Base-by-base conservation (phyloP, 2,797 vertebrate genomes). In the Erpetoichthys calabaricus region DNA sequence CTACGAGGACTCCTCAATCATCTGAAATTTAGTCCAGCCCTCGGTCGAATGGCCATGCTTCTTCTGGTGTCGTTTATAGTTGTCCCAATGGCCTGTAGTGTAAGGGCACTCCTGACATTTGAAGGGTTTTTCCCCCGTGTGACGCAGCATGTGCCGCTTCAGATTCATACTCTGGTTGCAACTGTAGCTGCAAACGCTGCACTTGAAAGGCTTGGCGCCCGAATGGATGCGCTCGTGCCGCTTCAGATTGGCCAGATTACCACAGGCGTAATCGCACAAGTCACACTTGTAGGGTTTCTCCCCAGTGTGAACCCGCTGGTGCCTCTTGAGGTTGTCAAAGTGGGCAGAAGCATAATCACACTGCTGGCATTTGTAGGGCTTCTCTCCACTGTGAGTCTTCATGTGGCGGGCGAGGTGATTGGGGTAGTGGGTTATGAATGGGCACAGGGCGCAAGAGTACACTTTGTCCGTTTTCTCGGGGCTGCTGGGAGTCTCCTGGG, bases 161-260 rank as follows among this genome's bases (percentile, higher is more conserved):
- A 97, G 86, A 84, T 97, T 97, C 93, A 97, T 95, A 75, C 94
- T 98, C 87, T 97, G 94, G 78, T 97, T 97, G 80, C 93, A 98
- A 66, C 87, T 90, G 81, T 96, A 96, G 74, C 81, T 86, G 74
- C 94, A 98, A 51, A 94, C 82, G 60, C 76, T 80, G 70, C 94
- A 98, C 75, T 87, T 85, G 73, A 95, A 97, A n/a, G 94, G 93
- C 75, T 98, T 98, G 78, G 92, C 85, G 2, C 94, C 94, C 0
- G 92, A 92, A 80, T 97, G 94, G 80, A 96, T 92, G 65, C 92
- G 91, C 72, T 92, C 89, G 0, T 97, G 94, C n/a, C 91, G 85
- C 66, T 91, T 91, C 67, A 97, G 83, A 83, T 97, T 98, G 75
- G 91, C 93, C 68, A 96, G 84, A 79, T 98, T 96, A 45, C 92